Percentiles rank a stretch among this genome's conserved stretches.
phyloP scores from a whole-genome alignment of 2,888 invertebrate species.

The Dolomedes plantarius region DNA sequence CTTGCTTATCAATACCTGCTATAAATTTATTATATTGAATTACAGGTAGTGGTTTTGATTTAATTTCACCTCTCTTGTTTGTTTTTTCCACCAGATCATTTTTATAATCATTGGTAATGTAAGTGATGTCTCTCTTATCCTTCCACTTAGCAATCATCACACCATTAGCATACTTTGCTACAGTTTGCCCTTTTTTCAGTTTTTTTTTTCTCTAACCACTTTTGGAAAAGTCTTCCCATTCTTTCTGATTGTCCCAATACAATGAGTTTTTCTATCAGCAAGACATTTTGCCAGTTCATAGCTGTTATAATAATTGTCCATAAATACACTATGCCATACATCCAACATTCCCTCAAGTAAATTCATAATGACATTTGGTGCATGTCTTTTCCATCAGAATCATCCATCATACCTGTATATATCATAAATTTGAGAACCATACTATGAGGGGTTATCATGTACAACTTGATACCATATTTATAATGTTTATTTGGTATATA shows the following conservation, averaged over 20 bases:
- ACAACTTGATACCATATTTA: background rate
- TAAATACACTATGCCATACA: background rate
- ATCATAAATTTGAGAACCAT: conserved; percentile 20
- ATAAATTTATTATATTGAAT: conserved; percentile 43
- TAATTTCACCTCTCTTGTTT: conserved; percentile 3
- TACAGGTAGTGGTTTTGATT: conserved; percentile 22
- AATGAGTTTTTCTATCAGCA: conserved; percentile 9
- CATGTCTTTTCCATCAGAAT: conserved; percentile 12
- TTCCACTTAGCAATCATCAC: conserved; percentile 29
- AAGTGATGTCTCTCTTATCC: conserved; percentile 25
- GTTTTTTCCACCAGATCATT: conserved; percentile 22
- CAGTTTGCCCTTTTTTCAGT: conserved; percentile 24
- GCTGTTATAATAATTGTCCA: background rate
- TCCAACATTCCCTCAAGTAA: conserved; percentile 14
- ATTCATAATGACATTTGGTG: conserved; percentile 7
- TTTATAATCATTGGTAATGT: conserved; percentile 39
- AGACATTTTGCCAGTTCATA: conserved; percentile 12
- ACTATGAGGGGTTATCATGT: conserved; percentile 20
- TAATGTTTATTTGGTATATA: too few species aligned
- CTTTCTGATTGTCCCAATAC: conserved; percentile 9
- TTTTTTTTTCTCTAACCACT: conserved; percentile 15
- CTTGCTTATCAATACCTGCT: conserved; percentile 36
- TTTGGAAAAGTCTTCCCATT: conserved; percentile 4
- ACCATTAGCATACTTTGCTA: too few species aligned
- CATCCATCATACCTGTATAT: conserved; percentile 21